Base-by-base conservation (phyloP, 2,888 invertebrate genomes). In the Eupithecia insigniata region DNA sequence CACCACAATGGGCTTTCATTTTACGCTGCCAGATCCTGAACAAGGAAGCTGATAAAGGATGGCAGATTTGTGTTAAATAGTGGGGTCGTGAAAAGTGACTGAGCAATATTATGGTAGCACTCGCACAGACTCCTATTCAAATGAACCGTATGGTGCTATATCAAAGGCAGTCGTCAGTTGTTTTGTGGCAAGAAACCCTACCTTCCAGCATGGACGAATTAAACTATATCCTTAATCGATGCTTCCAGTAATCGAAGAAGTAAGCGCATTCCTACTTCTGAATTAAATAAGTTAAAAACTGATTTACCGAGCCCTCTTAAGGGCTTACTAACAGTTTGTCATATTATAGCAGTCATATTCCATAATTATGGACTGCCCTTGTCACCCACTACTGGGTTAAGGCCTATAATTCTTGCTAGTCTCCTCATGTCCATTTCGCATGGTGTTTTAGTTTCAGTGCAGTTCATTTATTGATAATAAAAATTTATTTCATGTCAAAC, bases 1-100 rank as follows among this genome's bases (percentile, higher is more conserved):
- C 84, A 83, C 77, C 76, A 85, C 83, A 84, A 83, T 83, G 78
- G 79, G 71, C 55, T 70, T 76, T 76, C 73, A 71, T 76, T 73
- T 73, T 65, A 75, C 64, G 43, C 71, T 71, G 75, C 73, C 69
- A 58, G 62, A 43, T 73, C 69, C 70, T 76, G 73, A 26, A 71
- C 66, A 68, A 62, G 71, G 73, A 75, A 72, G 67, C 16, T 51
- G 64, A 26, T 70, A 66, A 55, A 68, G 67, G 58, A 60, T 70
- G 70, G 69, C 69, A 72, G 71, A 74, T 74, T 74, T 69, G 71
- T 69, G 71, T 66, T 71, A 71, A 74, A 51, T 66, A 46, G 32
- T 22, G 30, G 22, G 55, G 46, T 28, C 34, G 14, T 62, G 64
- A 64, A 64, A 62, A n/a, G 64, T 64, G 36, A 64, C 64, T 36